Conservation (phyloP, 1,140 invertebrate genomes). For the Oscheius sp. region DNA sequence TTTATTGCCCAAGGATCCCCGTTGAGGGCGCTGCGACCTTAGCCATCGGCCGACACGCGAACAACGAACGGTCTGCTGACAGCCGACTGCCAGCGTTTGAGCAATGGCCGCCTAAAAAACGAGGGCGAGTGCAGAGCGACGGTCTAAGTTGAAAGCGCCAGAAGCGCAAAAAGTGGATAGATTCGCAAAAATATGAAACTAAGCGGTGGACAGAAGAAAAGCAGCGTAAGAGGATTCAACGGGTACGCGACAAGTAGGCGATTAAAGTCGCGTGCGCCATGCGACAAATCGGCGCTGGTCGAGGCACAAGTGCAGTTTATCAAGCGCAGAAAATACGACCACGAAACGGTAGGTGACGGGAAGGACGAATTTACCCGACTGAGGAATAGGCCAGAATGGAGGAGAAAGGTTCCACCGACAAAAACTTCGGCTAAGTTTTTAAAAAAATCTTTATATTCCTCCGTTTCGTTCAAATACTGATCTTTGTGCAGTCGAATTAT, state of each 20-base stretch:
- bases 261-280: conserved; percentile 3
- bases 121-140: background rate
- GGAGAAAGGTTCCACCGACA: too few relatives aligned
- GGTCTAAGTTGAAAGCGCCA: background rate
- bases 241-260: background rate
- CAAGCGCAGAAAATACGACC: background rate
- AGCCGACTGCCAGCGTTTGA: conserved; percentile 5
- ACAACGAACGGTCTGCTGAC: conserved; percentile 3
- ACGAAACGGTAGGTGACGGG: conserved; percentile 9
- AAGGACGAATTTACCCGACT: too few relatives aligned
- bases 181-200: background rate
- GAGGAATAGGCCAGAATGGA: too few relatives aligned
- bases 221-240: background rate
- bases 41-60: background rate
- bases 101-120: conserved; percentile 1
- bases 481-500: too few relatives aligned
- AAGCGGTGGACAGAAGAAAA: conserved; percentile 1
- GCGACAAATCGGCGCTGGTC: background rate
- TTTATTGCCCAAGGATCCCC: too few relatives aligned
- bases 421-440: too few relatives aligned
- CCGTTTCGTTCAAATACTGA: too few relatives aligned
- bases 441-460: too few relatives aligned
- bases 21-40: too few relatives aligned
- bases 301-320: conserved; percentile 4
- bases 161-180: background rate